Conservation (phyloP, 35 echinoderm and acorn worm genomes). For the Heliocidaris tuberculata region DNA sequence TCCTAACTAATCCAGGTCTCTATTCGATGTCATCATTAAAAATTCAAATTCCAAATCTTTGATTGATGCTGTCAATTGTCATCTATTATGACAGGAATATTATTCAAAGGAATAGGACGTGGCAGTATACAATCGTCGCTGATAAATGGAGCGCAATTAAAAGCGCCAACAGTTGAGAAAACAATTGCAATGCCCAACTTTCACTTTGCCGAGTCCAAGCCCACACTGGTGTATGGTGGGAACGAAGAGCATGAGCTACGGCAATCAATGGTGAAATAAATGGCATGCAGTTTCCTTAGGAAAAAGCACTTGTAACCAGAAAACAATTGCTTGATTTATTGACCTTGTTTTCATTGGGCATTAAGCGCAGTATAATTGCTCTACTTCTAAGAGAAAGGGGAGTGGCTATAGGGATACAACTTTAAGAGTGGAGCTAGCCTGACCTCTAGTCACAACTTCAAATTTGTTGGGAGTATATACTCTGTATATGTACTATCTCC, state of each 20-base stretch:
- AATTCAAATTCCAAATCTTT: background rate
- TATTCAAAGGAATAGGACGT: conserved; percentile 26
- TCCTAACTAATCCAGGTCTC: background rate
- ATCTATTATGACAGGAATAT: conserved; percentile 28
- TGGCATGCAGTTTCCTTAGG: conserved; percentile 25
- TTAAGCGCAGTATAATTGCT: background rate
- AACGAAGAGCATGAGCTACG: background rate
- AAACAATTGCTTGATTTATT: conserved; percentile 36
- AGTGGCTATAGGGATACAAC: background rate
- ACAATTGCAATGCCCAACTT: background rate
- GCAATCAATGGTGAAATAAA: conserved; percentile 22
- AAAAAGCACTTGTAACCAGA: conserved; percentile 33
- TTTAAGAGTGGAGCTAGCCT: background rate
- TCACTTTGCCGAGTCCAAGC: background rate
- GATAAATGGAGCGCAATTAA: conserved; percentile 33
- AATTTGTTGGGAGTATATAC: background rate
- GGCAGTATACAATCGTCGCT: background rate
- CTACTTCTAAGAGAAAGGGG: background rate
- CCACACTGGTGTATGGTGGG: background rate
- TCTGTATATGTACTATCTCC: background rate
- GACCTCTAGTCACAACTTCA: background rate
- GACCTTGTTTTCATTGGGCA: conserved; percentile 39
- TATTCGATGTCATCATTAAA: background rate
- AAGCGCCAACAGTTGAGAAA: conserved; percentile 19
- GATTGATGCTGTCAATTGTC: background rate